Evolutionary conservation across 1,140 invertebrate species (phyloP).

Genomic region (Ditylenchus dipsaci): DNA sequence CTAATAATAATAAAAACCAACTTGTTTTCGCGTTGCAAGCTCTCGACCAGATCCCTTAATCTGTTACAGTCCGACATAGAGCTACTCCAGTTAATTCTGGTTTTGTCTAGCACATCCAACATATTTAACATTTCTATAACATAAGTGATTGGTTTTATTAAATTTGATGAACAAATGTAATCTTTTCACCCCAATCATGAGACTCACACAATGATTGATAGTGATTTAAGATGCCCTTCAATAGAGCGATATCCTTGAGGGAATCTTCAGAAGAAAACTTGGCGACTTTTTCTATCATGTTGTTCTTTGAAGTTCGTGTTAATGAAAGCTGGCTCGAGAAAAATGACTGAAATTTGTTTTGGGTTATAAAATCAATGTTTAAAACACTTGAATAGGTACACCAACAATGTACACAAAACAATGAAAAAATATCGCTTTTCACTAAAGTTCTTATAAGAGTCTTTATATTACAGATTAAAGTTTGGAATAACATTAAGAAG

Average conservation of each 20-base stretch:
- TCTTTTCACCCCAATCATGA: background rate
- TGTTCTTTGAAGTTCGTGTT: too few relatives aligned
- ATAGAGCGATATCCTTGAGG: background rate
- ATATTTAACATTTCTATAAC: background rate
- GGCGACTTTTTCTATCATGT: background rate
- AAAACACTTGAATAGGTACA: too few relatives aligned
- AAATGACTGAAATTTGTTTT: too few relatives aligned
- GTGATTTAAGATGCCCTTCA: background rate
- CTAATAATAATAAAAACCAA: background rate
- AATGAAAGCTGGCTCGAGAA: too few relatives aligned
- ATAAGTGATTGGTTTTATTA: background rate
- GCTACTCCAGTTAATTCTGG: background rate
- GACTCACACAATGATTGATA: background rate
- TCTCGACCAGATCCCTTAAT: background rate
- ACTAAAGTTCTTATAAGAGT: too few relatives aligned
- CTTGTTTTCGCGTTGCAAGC: constrained; percentile 1
- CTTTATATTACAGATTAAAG: too few relatives aligned
- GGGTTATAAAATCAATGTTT: too few relatives aligned
- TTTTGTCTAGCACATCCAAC: background rate
- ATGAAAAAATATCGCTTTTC: too few relatives aligned
- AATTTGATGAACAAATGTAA: background rate
- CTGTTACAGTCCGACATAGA: background rate
- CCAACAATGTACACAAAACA: too few relatives aligned
- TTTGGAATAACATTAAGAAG: too few relatives aligned
- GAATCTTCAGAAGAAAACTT: background rate